Base-by-base conservation (phyloP, 2,888 invertebrate genomes). In the Desoria tigrina region DNA sequence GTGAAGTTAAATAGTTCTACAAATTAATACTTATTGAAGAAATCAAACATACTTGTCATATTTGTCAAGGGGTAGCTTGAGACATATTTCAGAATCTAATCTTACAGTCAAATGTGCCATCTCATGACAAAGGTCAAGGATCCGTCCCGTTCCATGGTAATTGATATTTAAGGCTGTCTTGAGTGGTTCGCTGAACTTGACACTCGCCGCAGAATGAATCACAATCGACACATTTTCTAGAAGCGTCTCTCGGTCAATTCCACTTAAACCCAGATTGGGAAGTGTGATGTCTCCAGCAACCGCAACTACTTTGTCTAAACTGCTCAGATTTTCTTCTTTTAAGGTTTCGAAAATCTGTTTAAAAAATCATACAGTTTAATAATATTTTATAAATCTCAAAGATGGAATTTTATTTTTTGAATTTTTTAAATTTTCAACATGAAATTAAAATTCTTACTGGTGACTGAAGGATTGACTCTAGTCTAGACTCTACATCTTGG, bases 211-310 rank as follows among this genome's bases (percentile, higher is more conserved):
- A 37, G 37, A 56, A 23, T 56, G 56, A 23, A 56, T 56, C 0
- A 56, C 56, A 18, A 56, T 37, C 9, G 56, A 56, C 3, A 55
- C 55, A 26, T 16, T 55, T 27, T 55, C 55, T 4, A 14, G 2
- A 9, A 55, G 11, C 1, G 14, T 0, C 14, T 18, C 3, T 6
- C 55, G 37, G 7, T 37, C 37, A 1, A 32, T 21, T 23, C 21
- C 39, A 2, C 11, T 32, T 1, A 56, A 18, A 7, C 56, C 56
- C n/a, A 56, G 37, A 4, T 1, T 1, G 6, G 56, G 56, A 37
- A 56, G 56, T 11, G 56, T 56, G 6, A 56, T 56, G 21, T 56
- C 56, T 18, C 56, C 56, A 7, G 6, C 18, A 56, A 56, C 11
- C 1, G 21, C 56, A 16, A 24, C 32, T 21, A 37, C 9, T 21